A percentile compares a stretch with the other conserved stretches of the same genome.
These are phyloP conservation scores for Melanotaenia pygmaea DNA, from an alignment of 2,797 vertebrate species.

Conservation along the genomic window DNA sequence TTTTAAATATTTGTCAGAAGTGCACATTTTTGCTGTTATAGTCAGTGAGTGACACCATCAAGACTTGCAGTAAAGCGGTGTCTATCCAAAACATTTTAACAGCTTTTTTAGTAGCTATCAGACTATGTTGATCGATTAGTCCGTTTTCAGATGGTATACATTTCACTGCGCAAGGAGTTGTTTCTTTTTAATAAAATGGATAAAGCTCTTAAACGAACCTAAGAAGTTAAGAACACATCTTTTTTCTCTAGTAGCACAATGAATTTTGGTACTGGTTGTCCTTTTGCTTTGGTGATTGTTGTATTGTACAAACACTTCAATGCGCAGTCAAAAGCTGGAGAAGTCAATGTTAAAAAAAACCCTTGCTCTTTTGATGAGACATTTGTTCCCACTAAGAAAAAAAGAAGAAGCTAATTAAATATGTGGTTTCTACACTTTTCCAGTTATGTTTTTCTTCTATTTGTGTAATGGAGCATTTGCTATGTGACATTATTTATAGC, in stretches of 20 bases:
- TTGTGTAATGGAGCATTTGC: constrained; percentile 31
- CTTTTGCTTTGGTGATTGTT: constrained; percentile 72
- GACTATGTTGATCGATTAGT: not conserved
- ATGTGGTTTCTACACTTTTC: constrained; percentile 19
- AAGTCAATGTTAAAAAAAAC: constrained; percentile 11
- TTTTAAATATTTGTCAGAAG: constrained; percentile 18
- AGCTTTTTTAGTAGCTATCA: not conserved
- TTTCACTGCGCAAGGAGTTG: constrained; percentile 11
- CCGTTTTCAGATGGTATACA: not conserved
- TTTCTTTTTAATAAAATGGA: constrained; percentile 7
- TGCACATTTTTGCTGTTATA: not conserved
- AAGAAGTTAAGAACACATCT: constrained; percentile 11
- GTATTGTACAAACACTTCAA: constrained; percentile 58
- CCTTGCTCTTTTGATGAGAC: constrained; percentile 41
- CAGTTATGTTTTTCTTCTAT: constrained; percentile 30
- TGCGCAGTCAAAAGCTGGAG: constrained; percentile 2
- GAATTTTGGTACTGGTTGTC: not conserved
- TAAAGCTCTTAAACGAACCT: not conserved
- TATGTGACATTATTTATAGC: constrained; percentile 54
- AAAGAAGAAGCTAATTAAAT: constrained; percentile 39
- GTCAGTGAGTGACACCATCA: constrained; percentile 1
- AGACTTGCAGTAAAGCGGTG: not conserved
- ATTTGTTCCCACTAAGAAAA: constrained; percentile 47
- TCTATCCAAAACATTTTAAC: not conserved
- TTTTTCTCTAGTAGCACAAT: not conserved